Conservation (phyloP, 2,113 vertebrate species). For the Thinocorus orbignyianus region DNA sequence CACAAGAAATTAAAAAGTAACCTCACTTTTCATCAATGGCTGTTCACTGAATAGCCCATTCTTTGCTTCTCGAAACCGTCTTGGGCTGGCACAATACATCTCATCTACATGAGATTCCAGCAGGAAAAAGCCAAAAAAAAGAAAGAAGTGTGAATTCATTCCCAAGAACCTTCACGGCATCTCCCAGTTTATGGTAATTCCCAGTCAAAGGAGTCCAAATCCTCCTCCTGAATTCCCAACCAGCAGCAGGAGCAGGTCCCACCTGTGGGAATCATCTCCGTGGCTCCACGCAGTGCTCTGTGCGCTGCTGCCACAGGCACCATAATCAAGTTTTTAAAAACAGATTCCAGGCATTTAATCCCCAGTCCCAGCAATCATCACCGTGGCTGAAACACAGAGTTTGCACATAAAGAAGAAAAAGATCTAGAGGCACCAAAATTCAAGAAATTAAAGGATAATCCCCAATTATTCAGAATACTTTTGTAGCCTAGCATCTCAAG, state of each 20-base stretch:
- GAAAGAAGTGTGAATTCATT: not conserved
- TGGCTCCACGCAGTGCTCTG: accelerated
- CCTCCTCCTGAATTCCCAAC: not conserved
- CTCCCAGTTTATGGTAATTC: not conserved
- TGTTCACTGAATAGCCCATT: not conserved
- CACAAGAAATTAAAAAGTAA: conserved; percentile 46
- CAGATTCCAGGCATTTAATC: conserved; percentile 13
- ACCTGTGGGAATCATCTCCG: too few relatives aligned
- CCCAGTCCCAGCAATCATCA: not conserved
- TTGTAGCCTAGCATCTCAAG: not conserved
- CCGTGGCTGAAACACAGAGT: not conserved
- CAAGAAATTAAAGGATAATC: conserved; percentile 56
- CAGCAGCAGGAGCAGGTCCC: not conserved
- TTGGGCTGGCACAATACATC: not conserved
- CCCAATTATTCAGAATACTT: conserved; percentile 37
- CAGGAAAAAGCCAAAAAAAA: not conserved
- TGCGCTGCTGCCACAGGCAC: not conserved
- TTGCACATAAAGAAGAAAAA: not conserved
- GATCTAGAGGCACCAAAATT: not conserved
- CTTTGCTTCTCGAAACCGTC: not conserved
- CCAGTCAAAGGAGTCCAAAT: not conserved
- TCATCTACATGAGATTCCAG: not conserved
- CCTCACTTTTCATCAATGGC: not conserved
- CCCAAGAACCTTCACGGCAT: not conserved
- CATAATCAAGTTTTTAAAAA: not conserved